Conservation (phyloP, 2,888 invertebrate genomes). For the Pemphredon lugubris region DNA sequence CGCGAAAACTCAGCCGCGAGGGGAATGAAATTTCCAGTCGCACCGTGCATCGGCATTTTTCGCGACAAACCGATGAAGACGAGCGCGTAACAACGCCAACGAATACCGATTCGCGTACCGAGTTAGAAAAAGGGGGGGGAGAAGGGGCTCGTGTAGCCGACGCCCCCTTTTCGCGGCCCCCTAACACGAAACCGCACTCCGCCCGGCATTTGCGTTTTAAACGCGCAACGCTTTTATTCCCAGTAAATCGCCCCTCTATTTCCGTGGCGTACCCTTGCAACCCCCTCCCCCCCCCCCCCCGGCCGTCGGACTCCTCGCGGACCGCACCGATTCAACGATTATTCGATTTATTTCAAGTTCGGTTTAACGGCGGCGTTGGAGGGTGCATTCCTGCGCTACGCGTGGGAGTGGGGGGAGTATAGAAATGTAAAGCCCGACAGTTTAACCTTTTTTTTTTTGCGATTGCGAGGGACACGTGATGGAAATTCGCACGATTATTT, state of each 20-base stretch:
- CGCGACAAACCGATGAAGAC: conserved; percentile 32
- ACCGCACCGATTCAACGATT: conserved; percentile 23
- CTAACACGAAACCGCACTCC: conserved; percentile 62
- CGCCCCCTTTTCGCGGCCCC: conserved; percentile 41
- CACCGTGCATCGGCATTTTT: conserved; percentile 3
- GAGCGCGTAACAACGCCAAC: conserved; percentile 23
- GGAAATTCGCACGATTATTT: too few relatives aligned
- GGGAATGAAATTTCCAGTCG: neutral
- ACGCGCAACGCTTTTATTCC: conserved; percentile 47
- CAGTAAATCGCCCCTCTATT: conserved; percentile 25
- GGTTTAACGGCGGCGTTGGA: conserved; percentile 4
- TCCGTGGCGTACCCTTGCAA: conserved; percentile 1
- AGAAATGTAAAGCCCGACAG: too few relatives aligned
- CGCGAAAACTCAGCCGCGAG: conserved; percentile 13
- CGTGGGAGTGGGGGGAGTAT: too few relatives aligned
- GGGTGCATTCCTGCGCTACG: neutral
- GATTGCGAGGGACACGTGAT: too few relatives aligned
- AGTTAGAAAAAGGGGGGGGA: conserved; percentile 14
- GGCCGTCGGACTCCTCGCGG: too few relatives aligned
- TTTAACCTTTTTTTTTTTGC: too few relatives aligned
- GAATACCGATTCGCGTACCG: conserved; percentile 10
- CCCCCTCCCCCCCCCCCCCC: too few relatives aligned
- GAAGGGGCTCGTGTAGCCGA: conserved; percentile 19
- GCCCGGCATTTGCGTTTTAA: conserved; percentile 57
- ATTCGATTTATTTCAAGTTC: conserved; percentile 45